phyloP scores from a whole-genome alignment of 2,888 invertebrate species.

The Tiliacea aurago region DNA sequence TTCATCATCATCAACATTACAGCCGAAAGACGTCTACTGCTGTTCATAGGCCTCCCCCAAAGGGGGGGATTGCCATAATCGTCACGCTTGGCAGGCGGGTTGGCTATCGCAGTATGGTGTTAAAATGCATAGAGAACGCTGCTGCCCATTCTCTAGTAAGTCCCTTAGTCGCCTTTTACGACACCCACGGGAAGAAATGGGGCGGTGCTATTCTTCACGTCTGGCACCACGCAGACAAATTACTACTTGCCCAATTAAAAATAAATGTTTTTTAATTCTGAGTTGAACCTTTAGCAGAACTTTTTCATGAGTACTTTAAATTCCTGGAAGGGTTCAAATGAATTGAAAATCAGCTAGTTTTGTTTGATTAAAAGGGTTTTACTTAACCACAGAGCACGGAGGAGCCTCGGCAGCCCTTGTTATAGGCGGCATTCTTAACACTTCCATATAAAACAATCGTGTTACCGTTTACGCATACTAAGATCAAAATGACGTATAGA shows the following conservation, averaged over 20 bases:
- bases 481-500: neutral
- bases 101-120: too few species aligned
- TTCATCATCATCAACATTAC: too few species aligned
- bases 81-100: too few species aligned
- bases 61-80: too few species aligned
- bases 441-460: neutral
- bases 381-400: neutral
- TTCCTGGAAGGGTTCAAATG: slow-evolving; percentile 13
- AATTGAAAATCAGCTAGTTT: slow-evolving; percentile 3
- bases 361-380: slow-evolving; percentile 22
- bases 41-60: too few species aligned
- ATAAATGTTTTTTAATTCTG: neutral
- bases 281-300: neutral
- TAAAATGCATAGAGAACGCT: too few species aligned
- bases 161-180: too few species aligned
- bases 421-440: neutral
- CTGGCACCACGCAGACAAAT: too few species aligned
- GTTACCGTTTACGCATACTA: neutral
- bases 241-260: neutral
- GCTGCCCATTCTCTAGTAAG: too few species aligned
- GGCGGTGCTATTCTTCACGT: too few species aligned
- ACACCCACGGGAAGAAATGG: too few species aligned
- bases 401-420: neutral
- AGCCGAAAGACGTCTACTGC: too few species aligned
- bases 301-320: slow-evolving; percentile 3